A percentile compares a stretch with the other conserved stretches of the same genome.
These are phyloP conservation scores for Epinotia brunnichana DNA, from an alignment of 2,888 invertebrate genomes.

Conservation along the genomic window DNA sequence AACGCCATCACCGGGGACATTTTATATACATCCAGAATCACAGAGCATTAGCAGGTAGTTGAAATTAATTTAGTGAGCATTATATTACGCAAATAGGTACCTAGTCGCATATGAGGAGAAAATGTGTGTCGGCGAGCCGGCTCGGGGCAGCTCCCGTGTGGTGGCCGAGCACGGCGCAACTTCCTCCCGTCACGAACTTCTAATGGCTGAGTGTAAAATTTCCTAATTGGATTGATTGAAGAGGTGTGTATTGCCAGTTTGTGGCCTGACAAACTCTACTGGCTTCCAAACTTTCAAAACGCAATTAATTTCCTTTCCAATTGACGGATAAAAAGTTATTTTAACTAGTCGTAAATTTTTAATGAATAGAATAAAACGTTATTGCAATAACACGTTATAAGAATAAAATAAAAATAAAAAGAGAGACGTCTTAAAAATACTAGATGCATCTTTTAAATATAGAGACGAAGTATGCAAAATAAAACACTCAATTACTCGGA, in stretches of 20 bases:
- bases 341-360: no score
- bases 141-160: conserved; percentile 31
- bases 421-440: not conserved
- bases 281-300: conserved; percentile 6
- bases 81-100: not conserved
- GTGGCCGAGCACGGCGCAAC: conserved; percentile 31
- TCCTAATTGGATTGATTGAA: conserved; percentile 69
- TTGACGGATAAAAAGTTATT: not conserved
- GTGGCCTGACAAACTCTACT: conserved; percentile 50
- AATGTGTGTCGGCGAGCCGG: conserved; percentile 10
- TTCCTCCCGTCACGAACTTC: conserved; percentile 61
- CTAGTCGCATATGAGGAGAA: conserved; percentile 1
- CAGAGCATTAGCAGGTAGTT: not conserved
- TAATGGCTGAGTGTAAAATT: conserved; percentile 69
- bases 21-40: not conserved
- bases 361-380: no score
- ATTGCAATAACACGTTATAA: no score
- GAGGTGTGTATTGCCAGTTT: conserved; percentile 59
- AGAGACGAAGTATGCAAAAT: conserved; percentile 11
- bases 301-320: conserved; percentile 8
- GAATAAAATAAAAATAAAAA: no score
- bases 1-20: conserved; percentile 20
- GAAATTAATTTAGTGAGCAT: conserved; percentile 1
- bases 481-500: conserved; percentile 34
- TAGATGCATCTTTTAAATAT: not conserved